These are phyloP conservation scores for Reticulitermes speratus DNA, from an alignment of 1,140 invertebrate genomes.

Conservation along the genomic window DNA sequence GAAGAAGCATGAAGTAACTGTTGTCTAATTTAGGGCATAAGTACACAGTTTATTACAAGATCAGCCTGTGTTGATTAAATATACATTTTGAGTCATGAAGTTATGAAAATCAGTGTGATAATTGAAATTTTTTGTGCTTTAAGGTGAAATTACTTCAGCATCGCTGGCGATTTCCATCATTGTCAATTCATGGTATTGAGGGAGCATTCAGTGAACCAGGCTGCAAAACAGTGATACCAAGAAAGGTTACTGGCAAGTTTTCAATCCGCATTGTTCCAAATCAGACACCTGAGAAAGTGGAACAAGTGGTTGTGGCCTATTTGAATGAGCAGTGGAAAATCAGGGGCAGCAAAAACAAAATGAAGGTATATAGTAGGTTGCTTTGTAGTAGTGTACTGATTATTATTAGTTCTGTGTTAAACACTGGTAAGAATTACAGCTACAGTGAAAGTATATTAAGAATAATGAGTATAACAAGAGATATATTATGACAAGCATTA, in stretches of 20 bases:
- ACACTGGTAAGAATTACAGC: background rate
- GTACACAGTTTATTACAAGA: too few species aligned
- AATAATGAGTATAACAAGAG: too few species aligned
- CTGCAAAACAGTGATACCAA: constrained; percentile 93
- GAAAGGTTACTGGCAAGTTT: constrained; percentile 94
- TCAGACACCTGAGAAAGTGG: constrained; percentile 77
- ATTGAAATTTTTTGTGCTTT: background rate
- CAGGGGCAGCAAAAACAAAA: constrained; percentile 80
- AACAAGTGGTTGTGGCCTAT: constrained; percentile 71
- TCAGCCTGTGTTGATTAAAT: too few species aligned
- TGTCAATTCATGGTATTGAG: constrained; percentile 91
- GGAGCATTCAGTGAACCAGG: constrained; percentile 92
- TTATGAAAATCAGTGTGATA: too few species aligned
- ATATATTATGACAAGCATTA: too few species aligned
- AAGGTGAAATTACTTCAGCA: constrained; percentile 76
- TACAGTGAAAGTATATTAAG: background rate
- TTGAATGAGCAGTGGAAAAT: constrained; percentile 65
- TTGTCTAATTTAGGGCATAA: too few species aligned
- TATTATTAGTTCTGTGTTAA: background rate
- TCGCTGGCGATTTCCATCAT: constrained; percentile 85
- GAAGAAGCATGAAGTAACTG: too few species aligned
- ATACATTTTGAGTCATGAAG: too few species aligned
- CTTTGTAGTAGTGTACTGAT: too few species aligned
- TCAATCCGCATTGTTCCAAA: constrained; percentile 93
- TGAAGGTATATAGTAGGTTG: constrained; percentile 60